phyloP scores from a whole-genome alignment of 35 echinoderm and acorn worm species.

The Ptychodera flava region DNA sequence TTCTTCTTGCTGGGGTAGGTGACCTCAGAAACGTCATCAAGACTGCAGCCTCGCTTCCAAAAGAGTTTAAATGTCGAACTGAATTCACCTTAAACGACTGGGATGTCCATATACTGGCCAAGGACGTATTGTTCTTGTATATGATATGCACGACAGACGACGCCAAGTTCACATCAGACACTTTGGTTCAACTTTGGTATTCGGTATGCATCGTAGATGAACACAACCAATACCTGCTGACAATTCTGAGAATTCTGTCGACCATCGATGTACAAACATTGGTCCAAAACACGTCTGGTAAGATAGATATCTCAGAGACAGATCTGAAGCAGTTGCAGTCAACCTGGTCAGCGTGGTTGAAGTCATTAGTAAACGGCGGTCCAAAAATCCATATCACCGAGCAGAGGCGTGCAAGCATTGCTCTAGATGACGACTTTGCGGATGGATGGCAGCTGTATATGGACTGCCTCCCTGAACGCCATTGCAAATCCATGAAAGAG shows the following conservation, averaged over 20 bases:
- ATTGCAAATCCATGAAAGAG: background rate
- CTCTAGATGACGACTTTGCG: background rate
- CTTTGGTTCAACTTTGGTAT: background rate
- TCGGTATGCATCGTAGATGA: background rate
- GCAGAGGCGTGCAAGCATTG: background rate
- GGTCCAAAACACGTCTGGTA: background rate
- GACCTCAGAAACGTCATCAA: conserved; percentile 40
- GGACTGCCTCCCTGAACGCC: background rate
- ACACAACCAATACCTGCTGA: background rate
- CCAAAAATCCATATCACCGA: background rate
- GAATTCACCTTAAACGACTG: conserved; percentile 39
- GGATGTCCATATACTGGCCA: conserved; percentile 39
- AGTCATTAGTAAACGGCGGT: background rate
- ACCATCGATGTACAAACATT: background rate
- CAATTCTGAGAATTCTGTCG: background rate
- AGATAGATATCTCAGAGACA: background rate
- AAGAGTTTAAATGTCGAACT: conserved; percentile 34
- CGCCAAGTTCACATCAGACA: background rate
- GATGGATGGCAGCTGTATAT: background rate
- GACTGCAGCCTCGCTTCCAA: conserved; percentile 48
- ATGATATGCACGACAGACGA: conserved; percentile 22
- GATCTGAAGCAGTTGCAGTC: background rate
- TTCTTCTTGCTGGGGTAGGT: conserved; percentile 41
- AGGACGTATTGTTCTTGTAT: conserved; percentile 55
- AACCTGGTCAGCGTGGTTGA: background rate